Evolutionary conservation across 2,797 vertebrate species (phyloP).

Genomic region (Rhodeus uyekii): DNA sequence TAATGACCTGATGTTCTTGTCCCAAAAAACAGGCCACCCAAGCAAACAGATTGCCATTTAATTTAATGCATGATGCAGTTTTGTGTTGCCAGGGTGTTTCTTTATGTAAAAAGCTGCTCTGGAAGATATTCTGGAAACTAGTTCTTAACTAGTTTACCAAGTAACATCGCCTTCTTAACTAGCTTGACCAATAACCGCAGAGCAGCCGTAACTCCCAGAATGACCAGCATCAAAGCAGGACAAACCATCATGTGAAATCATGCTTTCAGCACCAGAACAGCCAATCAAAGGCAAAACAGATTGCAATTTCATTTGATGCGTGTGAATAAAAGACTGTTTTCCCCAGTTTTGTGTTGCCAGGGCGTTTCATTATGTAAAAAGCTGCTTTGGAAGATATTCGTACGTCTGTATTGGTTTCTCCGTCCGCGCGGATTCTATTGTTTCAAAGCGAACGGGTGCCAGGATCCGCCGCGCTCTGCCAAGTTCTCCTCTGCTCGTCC

Average conservation of each 20-base stretch:
- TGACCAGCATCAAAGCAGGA: neutral
- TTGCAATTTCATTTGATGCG: conserved; percentile 9
- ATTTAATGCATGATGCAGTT: neutral
- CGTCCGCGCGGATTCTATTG: conserved; percentile 13
- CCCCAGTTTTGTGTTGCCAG: neutral
- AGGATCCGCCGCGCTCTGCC: neutral
- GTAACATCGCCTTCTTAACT: rapidly evolving
- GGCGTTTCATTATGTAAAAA: conserved; percentile 24
- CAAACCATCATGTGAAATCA: neutral
- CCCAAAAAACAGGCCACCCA: neutral
- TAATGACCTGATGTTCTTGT: neutral
- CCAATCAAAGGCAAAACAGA: neutral
- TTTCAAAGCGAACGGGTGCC: conserved; percentile 37
- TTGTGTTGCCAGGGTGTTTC: conserved; percentile 1
- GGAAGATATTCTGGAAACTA: conserved; percentile 9
- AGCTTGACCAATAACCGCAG: neutral
- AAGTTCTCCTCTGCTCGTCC: conserved; percentile 11
- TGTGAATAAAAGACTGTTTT: conserved; percentile 14
- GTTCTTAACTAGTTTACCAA: neutral
- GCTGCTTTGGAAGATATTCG: conserved; percentile 11
- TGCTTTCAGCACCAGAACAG: neutral
- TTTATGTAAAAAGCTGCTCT: conserved; percentile 17
- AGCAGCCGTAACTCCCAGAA: neutral
- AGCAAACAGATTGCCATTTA: neutral
- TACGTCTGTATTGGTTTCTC: neutral